These are phyloP conservation scores for Octopus bimaculoides DNA, from an alignment of 1,140 invertebrate genomes.

Conservation along the genomic window DNA sequence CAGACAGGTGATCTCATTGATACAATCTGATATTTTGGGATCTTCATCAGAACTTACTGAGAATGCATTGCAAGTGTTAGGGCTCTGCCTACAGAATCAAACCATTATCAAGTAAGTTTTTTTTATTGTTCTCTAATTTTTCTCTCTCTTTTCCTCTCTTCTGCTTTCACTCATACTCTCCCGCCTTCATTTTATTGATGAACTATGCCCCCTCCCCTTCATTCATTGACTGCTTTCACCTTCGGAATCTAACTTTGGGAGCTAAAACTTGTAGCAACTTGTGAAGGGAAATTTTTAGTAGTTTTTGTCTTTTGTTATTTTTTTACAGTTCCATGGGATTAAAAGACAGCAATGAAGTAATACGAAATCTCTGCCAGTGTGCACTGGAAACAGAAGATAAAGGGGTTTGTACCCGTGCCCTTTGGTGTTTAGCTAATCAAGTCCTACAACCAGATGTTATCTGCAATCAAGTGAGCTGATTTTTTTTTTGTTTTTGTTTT, in stretches of 20 bases:
- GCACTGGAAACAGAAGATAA: slow-evolving; percentile 38
- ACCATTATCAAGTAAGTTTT: slow-evolving; percentile 34
- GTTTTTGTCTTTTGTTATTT: slow-evolving; percentile 6
- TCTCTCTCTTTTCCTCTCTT: not conserved
- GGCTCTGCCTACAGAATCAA: slow-evolving; percentile 37
- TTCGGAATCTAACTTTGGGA: not conserved
- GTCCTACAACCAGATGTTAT: slow-evolving; percentile 29
- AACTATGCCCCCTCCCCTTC: not conserved
- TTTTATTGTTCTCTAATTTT: not conserved
- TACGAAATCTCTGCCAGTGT: slow-evolving; percentile 20
- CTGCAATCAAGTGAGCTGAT: slow-evolving; percentile 26
- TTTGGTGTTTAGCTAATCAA: slow-evolving; percentile 43
- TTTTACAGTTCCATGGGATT: slow-evolving; percentile 22
- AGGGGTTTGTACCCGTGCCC: slow-evolving; percentile 32
- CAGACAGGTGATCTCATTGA: slow-evolving; percentile 20
- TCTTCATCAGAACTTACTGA: slow-evolving; percentile 21
- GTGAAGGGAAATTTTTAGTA: not conserved
- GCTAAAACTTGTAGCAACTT: not conserved
- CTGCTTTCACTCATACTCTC: not conserved
- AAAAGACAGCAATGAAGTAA: slow-evolving; percentile 11
- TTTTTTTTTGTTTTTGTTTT: not conserved
- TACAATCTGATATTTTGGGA: slow-evolving; percentile 31
- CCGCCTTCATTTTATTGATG: not conserved
- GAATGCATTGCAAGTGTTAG: slow-evolving; percentile 32
- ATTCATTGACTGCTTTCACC: not conserved